phyloP scores from a whole-genome alignment of 2,113 vertebrate genomes.

The Hemichromis elongatus region DNA sequence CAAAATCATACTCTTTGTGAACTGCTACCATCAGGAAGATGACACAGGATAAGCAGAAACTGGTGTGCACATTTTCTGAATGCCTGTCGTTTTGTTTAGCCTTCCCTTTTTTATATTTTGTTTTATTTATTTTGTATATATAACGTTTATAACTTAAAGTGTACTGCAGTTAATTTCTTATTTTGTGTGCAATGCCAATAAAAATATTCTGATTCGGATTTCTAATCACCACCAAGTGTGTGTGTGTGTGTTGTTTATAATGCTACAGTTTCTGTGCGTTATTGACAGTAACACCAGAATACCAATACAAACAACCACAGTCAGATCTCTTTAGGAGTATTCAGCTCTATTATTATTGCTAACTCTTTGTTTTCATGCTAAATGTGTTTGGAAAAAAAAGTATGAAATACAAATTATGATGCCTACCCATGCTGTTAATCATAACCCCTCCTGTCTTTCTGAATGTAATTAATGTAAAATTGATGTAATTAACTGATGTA shows the following conservation, averaged over 20 bases:
- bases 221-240: not conserved
- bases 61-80: not conserved
- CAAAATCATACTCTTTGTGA: not conserved
- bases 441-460: not conserved
- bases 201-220: not conserved
- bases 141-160: not conserved
- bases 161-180: not conserved
- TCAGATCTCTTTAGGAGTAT: not conserved
- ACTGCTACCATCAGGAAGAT: not conserved
- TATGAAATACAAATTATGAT: not conserved
- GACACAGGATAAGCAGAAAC: not conserved
- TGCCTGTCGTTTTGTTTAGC: fast-evolving
- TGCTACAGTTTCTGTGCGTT: not conserved
- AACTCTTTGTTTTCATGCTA: not conserved
- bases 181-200: not conserved
- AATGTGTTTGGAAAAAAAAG: not conserved
- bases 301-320: not conserved
- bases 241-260: too few relatives aligned
- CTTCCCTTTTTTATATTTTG: not conserved
- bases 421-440: not conserved
- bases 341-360: not conserved
- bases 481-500: not conserved
- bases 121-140: not conserved
- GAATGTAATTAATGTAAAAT: not conserved
- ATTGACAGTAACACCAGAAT: not conserved